Base-by-base conservation (phyloP, 1,140 invertebrate genomes). In the Drosophila gunungcola region DNA sequence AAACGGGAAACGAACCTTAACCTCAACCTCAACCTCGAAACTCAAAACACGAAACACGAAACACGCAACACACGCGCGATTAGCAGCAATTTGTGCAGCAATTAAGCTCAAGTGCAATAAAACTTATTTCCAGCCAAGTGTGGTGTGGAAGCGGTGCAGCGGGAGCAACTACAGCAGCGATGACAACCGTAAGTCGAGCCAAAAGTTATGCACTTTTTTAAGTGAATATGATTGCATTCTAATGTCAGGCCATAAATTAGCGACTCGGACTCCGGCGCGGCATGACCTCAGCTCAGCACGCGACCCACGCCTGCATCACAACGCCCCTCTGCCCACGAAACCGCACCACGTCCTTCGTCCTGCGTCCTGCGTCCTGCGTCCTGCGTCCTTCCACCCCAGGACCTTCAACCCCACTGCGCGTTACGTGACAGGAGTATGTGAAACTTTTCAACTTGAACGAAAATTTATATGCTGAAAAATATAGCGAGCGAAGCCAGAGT, bases 181-280 rank as follows among this genome's bases (percentile, higher is more conserved):
- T 51, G 48, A 75, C 49, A 77, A 32, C 34, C 65, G 13, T 21
- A 55, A 70, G 65, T 69, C 34, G n/a, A 68, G 63, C 55, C 43
- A 75, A 76, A 77, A 77, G 74, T 77, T 77, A 77, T 77, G 74
- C 73, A 76, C 73, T 76, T 84, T 83, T 84, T 80, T 86, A 86
- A 86, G 82, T 86, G 82, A 86, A 86, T 86, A 86, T 86, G 82
- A 86, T 86, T 86, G 82, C 82, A 88, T 86, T 86, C 82, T 86
- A 86, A 86, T 86, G 82, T 88, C 82, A 76, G 73, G 78, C 62
- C 83, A 86, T 86, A 86, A 86, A 86, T 86, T 86, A 86, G 83
- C 83, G 58, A 64, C 78, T 78, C 68, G 68, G 67, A 77, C 73
- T 42, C 38, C 41, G 49, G 48, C 69, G 36, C 54, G 36, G 56